These are phyloP conservation scores for Caenorhabditis doughertyi DNA, from an alignment of 2,888 invertebrate genomes.

Conservation along the genomic window DNA sequence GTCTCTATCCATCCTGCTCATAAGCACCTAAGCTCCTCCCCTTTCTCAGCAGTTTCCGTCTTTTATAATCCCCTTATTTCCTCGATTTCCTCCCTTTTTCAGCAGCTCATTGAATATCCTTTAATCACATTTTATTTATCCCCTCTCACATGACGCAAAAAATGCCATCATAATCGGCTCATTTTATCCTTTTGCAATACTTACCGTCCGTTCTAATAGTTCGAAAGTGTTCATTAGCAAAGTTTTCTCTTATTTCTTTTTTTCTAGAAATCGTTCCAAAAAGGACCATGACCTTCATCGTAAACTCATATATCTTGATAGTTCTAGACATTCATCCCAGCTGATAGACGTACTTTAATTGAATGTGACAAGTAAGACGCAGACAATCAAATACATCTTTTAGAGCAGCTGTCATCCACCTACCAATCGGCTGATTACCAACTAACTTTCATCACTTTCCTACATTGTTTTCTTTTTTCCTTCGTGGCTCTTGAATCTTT, in stretches of 20 bases:
- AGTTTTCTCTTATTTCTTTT: neutral
- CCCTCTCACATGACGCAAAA: conserved; percentile 35
- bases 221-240: conserved; percentile 36
- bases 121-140: conserved; percentile 8
- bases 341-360: conserved; percentile 2
- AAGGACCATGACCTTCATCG: neutral
- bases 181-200: neutral
- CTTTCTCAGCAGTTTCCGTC: conserved; percentile 13
- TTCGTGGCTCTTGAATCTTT: neutral
- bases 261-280: neutral
- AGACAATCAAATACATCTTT: conserved; percentile 16
- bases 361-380: conserved; percentile 34
- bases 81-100: conserved; percentile 20
- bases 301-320: neutral
- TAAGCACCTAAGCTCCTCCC: conserved; percentile 8
- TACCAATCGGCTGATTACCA: conserved; percentile 44
- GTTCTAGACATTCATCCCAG: neutral
- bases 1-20: neutral
- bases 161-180: conserved; percentile 31
- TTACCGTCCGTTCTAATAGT: neutral
- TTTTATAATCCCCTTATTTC: conserved; percentile 37
- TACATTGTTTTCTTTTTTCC: conserved; percentile 22
- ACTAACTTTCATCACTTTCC: conserved; percentile 27
- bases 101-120: neutral
- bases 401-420: conserved; percentile 38